phyloP scores from a whole-genome alignment of 2,888 invertebrate genomes.

The Aphodius granarius region DNA sequence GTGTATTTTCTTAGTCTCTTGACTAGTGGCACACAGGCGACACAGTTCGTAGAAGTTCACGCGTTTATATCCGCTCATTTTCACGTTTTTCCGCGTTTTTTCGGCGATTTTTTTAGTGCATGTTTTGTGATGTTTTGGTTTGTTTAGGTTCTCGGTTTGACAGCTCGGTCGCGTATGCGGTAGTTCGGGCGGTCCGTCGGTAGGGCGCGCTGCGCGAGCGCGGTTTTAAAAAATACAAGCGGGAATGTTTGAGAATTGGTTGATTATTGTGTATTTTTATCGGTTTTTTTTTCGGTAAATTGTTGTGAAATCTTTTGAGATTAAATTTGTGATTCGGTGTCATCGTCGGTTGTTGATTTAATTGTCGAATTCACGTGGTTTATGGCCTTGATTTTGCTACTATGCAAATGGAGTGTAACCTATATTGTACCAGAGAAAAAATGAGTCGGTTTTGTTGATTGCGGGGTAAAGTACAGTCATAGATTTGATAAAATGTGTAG shows the following conservation, averaged over 20 bases:
- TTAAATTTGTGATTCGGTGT: too few relatives aligned
- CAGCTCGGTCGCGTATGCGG: background rate
- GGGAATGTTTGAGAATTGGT: background rate
- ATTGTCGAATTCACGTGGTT: too few relatives aligned
- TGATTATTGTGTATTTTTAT: too few relatives aligned
- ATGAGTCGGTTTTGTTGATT: background rate
- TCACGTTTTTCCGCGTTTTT: too few relatives aligned
- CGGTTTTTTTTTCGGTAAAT: too few relatives aligned
- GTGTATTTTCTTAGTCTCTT: conserved; percentile 66
- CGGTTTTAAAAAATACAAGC: background rate
- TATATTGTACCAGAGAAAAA: background rate
- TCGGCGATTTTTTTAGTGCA: too few relatives aligned
- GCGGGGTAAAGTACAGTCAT: background rate
- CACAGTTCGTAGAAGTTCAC: conserved; percentile 74
- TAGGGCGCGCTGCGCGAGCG: background rate
- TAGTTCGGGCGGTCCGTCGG: background rate
- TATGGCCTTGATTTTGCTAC: background rate
- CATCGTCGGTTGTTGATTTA: too few relatives aligned
- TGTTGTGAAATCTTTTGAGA: too few relatives aligned
- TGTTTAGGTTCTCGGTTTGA: background rate
- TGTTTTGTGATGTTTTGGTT: too few relatives aligned
- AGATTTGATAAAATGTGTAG: background rate
- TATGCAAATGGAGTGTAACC: background rate
- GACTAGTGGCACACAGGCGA: conserved; percentile 69
- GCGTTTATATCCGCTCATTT: conserved; percentile 68